phyloP scores from a whole-genome alignment of 2,888 invertebrate species.

The Ennomos fuscantarius region DNA sequence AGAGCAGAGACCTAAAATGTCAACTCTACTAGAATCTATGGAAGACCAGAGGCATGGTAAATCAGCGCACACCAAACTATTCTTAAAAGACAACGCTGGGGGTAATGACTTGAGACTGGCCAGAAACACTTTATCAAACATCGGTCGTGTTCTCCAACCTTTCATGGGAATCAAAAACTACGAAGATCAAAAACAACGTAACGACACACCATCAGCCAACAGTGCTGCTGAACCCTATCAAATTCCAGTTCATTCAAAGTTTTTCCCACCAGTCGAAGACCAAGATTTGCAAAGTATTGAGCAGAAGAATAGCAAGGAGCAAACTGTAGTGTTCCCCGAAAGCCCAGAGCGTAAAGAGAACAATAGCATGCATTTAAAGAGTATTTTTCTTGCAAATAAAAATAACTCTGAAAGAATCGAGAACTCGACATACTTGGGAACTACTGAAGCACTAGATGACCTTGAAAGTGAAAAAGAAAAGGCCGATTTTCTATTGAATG shows the following conservation, averaged over 20 bases:
- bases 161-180: constrained; percentile 8
- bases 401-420: constrained; percentile 14
- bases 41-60: constrained; percentile 49
- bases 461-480: constrained; percentile 50
- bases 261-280: constrained; percentile 59
- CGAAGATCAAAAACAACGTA: constrained; percentile 6
- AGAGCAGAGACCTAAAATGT: constrained; percentile 58
- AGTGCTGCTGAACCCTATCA: constrained; percentile 48
- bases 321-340: constrained; percentile 50
- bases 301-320: constrained; percentile 46
- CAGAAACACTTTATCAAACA: constrained; percentile 51
- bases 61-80: constrained; percentile 49
- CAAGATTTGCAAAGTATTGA: constrained; percentile 46
- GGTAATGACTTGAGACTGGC: constrained; percentile 53
- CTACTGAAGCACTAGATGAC: constrained; percentile 26
- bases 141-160: constrained; percentile 2
- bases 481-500: constrained; percentile 61
- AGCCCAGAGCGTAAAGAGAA: constrained; percentile 37
- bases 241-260: constrained; percentile 53
- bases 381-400: constrained; percentile 43
- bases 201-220: constrained; percentile 10
- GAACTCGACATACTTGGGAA: constrained; percentile 22
- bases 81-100: constrained; percentile 40
- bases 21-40: constrained; percentile 57
- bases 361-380: constrained; percentile 45